phyloP scores from a whole-genome alignment of 2,113 vertebrate genomes.

The Connochaetes taurinus region DNA sequence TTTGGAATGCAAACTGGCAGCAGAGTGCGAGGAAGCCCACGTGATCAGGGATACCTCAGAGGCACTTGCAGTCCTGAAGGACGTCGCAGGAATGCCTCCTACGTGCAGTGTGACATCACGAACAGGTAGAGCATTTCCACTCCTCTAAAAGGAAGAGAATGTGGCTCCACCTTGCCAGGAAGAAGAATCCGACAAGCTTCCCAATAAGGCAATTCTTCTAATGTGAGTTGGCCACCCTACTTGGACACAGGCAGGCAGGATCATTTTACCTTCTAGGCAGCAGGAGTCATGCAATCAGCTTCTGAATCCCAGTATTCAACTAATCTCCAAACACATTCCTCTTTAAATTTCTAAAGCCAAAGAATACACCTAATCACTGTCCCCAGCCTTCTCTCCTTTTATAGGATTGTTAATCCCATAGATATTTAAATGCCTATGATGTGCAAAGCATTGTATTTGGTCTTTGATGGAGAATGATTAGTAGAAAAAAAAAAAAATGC shows the following conservation, averaged over 20 bases:
- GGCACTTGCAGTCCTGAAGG: background rate
- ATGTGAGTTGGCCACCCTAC: background rate
- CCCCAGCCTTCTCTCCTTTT: background rate
- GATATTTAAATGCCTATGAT: background rate
- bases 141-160: constrained; percentile 11
- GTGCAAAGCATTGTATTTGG: background rate
- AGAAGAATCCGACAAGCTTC: background rate
- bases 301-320: background rate
- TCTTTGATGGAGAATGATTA: background rate
- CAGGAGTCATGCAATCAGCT: background rate
- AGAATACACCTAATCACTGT: background rate
- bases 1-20: background rate
- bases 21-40: background rate
- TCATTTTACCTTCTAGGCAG: background rate
- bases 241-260: background rate
- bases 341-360: background rate
- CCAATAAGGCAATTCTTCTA: background rate
- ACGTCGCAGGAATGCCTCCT: background rate
- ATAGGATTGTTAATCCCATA: background rate
- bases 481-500: background rate
- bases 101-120: background rate
- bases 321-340: background rate
- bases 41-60: background rate
- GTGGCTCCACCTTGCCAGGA: background rate
- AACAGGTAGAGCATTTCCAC: background rate